A percentile compares a stretch with the other conserved stretches of the same genome.
These are phyloP conservation scores for Chauna torquata DNA, from an alignment of 2,113 vertebrate species.

Conservation along the genomic window DNA sequence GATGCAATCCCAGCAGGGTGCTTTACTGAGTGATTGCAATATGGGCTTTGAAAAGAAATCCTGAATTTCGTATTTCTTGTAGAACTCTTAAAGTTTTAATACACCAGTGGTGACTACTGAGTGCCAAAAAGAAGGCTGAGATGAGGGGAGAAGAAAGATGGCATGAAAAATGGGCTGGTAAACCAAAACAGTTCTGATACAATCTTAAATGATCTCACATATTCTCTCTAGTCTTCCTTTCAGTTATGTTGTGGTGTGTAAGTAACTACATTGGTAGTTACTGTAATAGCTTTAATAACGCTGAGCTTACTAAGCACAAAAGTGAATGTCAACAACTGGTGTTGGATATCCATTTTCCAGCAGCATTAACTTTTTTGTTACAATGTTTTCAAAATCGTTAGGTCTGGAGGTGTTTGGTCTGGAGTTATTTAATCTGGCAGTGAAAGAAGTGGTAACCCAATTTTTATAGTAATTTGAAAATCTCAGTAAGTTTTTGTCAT, in stretches of 20 bases:
- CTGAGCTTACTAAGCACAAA: not conserved
- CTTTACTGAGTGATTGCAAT: not conserved
- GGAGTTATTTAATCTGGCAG: not conserved
- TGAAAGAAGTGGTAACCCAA: not conserved
- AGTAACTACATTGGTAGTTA: not conserved
- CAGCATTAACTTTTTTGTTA: not conserved
- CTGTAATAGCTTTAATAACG: not conserved
- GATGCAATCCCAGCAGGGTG: not conserved
- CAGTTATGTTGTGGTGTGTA: not conserved
- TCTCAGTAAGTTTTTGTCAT: not conserved
- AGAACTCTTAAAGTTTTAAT: not conserved
- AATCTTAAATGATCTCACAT: not conserved
- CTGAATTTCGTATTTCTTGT: not conserved
- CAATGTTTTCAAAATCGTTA: not conserved
- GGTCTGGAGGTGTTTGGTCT: not conserved
- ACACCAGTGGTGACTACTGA: not conserved
- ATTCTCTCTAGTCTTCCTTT: not conserved
- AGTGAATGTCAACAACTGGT: not conserved
- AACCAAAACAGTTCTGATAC: not conserved
- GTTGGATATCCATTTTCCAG: not conserved
- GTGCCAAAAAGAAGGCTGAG: not conserved
- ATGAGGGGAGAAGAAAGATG: not conserved
- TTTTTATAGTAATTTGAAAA: not conserved
- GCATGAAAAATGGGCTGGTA: not conserved
- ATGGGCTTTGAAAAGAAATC: not conserved